Conservation (phyloP, 2,888 invertebrate species). For the Pycnomerus fuliginosus region DNA sequence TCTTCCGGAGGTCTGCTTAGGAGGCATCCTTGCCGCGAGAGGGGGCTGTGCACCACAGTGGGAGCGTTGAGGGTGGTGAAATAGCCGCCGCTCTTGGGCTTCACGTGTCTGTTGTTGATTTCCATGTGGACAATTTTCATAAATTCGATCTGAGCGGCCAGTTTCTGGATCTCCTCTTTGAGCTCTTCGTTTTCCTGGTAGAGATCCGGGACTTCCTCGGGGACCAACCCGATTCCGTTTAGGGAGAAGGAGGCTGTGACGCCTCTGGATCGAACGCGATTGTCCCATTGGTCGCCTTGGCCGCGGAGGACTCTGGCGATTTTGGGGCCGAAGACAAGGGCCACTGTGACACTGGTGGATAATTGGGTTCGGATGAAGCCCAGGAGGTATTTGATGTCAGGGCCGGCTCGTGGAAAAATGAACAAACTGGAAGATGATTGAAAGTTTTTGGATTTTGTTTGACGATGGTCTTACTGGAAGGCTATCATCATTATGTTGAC, state of each 20-base stretch:
- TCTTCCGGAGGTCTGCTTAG: constrained; percentile 42
- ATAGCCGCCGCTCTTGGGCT: constrained; percentile 80
- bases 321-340: constrained; percentile 78
- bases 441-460: background rate
- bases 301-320: constrained; percentile 71
- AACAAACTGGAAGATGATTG: constrained; percentile 65
- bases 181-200: constrained; percentile 90
- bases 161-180: constrained; percentile 88
- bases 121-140: constrained; percentile 95
- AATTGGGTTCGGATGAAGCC: constrained; percentile 90
- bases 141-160: constrained; percentile 89
- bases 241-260: constrained; percentile 83
- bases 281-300: constrained; percentile 89
- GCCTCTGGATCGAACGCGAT: constrained; percentile 77
- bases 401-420: constrained; percentile 83
- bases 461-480: constrained; percentile 75
- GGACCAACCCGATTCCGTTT: constrained; percentile 81
- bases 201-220: constrained; percentile 82
- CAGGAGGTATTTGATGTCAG: constrained; percentile 88
- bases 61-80: constrained; percentile 64
- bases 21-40: constrained; percentile 46
- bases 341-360: constrained; percentile 85
- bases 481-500: constrained; percentile 91
- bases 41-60: constrained; percentile 46
- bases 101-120: constrained; percentile 85